Conservation (phyloP, 2,113 vertebrate genomes). For the Microtus richardsoni region DNA sequence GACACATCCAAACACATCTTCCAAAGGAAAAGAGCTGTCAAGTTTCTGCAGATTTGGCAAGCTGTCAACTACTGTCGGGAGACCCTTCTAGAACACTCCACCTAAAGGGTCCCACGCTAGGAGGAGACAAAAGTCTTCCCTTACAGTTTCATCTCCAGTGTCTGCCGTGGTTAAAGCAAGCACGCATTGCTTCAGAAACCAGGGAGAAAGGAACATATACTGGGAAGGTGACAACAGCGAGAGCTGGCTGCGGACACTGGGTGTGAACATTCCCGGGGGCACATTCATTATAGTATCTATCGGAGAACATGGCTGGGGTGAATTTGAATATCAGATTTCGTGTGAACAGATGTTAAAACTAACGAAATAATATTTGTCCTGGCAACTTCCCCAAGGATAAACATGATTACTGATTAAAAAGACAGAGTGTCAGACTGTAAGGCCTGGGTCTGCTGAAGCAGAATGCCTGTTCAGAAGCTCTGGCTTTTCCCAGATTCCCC, state of each 20-base stretch:
- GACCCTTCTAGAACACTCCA: neutral
- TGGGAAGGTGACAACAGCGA: neutral
- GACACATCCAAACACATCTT: neutral
- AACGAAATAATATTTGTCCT: conserved; percentile 69
- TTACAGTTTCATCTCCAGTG: no score
- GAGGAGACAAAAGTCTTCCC: neutral
- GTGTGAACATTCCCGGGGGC: neutral
- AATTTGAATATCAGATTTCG: conserved; percentile 53
- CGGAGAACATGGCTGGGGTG: neutral
- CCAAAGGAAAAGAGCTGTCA: neutral
- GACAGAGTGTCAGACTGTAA: neutral
- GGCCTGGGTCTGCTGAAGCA: no score
- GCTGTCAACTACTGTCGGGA: neutral
- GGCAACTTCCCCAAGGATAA: neutral
- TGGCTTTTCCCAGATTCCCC: neutral
- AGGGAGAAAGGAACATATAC: neutral
- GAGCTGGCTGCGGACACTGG: neutral
- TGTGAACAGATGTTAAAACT: conserved; percentile 71
- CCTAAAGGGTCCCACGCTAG: no score
- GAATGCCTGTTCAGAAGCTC: neutral
- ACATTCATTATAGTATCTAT: neutral
- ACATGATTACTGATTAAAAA: conserved; percentile 15
- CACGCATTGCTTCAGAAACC: neutral
- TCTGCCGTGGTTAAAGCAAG: neutral
- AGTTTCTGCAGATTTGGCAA: neutral